Percentiles rank a stretch among this genome's conserved stretches.
Conservation (phyloP, 92 coral and sea anemone genomes). For the Palythoa grandis region DNA sequence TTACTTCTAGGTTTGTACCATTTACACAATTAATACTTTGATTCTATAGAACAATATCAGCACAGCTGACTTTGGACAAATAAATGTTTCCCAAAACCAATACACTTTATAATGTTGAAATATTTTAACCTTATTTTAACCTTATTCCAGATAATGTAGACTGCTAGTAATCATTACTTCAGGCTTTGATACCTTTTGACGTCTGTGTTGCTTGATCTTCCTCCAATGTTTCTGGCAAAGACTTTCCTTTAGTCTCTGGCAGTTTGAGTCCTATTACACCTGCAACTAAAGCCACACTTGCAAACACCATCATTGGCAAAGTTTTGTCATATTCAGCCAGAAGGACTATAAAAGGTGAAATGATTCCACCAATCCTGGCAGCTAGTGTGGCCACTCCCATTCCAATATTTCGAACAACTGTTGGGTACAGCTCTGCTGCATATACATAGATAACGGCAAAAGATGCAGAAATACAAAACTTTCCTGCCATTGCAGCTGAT, state of each 20-base stretch:
- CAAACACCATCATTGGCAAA: constrained; percentile 45
- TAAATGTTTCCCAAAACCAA: too few species aligned
- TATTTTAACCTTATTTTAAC: not conserved
- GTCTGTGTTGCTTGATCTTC: constrained; percentile 60
- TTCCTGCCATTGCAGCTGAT: constrained; percentile 80
- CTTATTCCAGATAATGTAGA: not conserved
- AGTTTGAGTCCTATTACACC: constrained; percentile 81
- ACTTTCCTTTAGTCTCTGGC: constrained; percentile 85
- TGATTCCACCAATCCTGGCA: constrained; percentile 82
- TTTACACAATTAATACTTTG: too few species aligned
- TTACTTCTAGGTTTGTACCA: too few species aligned
- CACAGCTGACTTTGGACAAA: too few species aligned
- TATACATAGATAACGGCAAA: constrained; percentile 85
- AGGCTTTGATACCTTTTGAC: constrained; percentile 36
- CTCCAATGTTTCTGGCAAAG: constrained; percentile 90
- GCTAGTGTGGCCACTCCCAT: constrained; percentile 80
- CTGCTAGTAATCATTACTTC: not conserved
- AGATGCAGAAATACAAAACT: constrained; percentile 88
- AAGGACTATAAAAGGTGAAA: constrained; percentile 83
- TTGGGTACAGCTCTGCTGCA: constrained; percentile 90
- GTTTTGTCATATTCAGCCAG: constrained; percentile 53
- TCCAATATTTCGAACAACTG: constrained; percentile 93
- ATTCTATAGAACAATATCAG: too few species aligned
- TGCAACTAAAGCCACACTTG: constrained; percentile 64
- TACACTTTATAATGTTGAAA: too few species aligned